These are phyloP conservation scores for Erebia ligea DNA, from an alignment of 2,888 invertebrate genomes.

Conservation along the genomic window DNA sequence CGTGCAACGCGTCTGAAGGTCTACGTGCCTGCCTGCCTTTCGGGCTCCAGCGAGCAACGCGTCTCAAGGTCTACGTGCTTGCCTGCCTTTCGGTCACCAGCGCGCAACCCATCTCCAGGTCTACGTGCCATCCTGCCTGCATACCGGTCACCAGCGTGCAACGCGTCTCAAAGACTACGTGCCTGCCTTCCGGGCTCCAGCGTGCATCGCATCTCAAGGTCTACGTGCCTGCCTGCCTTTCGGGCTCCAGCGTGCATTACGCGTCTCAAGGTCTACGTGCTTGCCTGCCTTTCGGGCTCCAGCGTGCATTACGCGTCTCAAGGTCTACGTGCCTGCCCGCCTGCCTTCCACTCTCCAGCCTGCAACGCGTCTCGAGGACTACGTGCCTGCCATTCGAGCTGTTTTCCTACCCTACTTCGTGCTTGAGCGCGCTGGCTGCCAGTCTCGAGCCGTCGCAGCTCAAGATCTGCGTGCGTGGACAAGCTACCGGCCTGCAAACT, in stretches of 20 bases:
- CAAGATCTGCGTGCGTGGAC: background rate
- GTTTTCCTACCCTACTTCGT: background rate
- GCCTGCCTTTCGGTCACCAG: background rate
- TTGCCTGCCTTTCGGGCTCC: too few relatives aligned
- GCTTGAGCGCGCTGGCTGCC: background rate
- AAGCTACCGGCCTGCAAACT: background rate
- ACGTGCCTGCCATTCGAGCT: background rate
- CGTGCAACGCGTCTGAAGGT: background rate
- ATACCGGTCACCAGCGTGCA: too few relatives aligned
- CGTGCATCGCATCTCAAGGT: background rate
- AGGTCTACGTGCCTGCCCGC: background rate
- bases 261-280: too few relatives aligned
- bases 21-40: background rate
- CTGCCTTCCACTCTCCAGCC: background rate
- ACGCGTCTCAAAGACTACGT: background rate
- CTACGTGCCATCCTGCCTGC: background rate
- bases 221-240: background rate
- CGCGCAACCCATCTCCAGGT: background rate
- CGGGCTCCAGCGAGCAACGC: background rate
- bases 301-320: background rate
- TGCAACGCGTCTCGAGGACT: background rate
- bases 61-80: background rate
- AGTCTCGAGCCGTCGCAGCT: background rate
- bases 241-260: background rate
- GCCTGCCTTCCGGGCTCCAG: background rate